These are phyloP conservation scores for Gastracanthus pulcherrimus DNA, from an alignment of 2,888 invertebrate species.

Conservation along the genomic window DNA sequence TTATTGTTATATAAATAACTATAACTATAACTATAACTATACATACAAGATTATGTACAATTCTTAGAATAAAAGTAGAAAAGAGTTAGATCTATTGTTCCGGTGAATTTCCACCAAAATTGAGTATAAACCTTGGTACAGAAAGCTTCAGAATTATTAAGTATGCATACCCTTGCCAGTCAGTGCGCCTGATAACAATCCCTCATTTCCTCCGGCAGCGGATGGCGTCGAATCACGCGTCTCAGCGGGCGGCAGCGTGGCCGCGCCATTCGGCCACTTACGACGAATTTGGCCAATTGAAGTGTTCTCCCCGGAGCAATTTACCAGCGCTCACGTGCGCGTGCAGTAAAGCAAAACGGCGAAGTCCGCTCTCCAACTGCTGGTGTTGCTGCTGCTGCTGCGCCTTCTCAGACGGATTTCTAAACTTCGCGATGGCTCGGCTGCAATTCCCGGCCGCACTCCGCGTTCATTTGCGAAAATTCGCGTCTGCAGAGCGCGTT, in stretches of 20 bases:
- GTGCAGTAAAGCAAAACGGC: not conserved
- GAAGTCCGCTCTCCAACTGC: not conserved
- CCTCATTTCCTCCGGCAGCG: not conserved
- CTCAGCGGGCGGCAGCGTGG: not conserved
- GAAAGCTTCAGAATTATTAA: too few species aligned
- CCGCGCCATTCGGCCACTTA: not conserved
- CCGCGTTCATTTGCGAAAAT: not conserved
- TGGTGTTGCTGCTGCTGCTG: not conserved
- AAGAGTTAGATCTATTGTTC: too few species aligned
- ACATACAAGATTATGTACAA: too few species aligned
- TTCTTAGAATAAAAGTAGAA: too few species aligned
- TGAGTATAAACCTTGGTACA: too few species aligned
- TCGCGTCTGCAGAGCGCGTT: not conserved
- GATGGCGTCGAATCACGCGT: not conserved
- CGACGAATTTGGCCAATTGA: not conserved
- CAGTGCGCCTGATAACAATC: not conserved
- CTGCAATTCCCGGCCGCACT: not conserved
- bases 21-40: too few species aligned
- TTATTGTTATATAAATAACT: too few species aligned
- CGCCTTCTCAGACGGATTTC: not conserved
- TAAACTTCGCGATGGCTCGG: not conserved
- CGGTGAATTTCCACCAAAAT: too few species aligned
- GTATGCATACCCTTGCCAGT: too few species aligned
- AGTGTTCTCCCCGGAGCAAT: not conserved
- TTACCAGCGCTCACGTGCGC: not conserved